phyloP scores from a whole-genome alignment of 2,888 invertebrate genomes.

The Orthosia gothica region DNA sequence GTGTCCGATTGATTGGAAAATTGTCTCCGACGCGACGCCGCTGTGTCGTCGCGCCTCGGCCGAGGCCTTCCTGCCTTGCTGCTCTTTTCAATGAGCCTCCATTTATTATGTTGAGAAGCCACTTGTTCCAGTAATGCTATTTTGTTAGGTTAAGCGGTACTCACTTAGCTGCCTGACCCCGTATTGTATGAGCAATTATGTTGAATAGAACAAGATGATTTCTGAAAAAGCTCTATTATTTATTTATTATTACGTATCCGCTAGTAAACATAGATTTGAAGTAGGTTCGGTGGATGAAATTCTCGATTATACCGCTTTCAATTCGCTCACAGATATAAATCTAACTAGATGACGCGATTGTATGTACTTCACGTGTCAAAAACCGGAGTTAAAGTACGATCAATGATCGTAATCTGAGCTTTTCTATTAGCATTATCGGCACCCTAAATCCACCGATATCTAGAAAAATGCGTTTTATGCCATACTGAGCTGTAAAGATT shows the following conservation, averaged over 20 bases:
- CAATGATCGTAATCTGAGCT: too few species aligned
- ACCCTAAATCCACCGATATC: too few species aligned
- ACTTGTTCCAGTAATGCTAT: constrained; percentile 48
- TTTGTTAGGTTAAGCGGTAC: constrained; percentile 23
- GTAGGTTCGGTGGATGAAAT: not conserved
- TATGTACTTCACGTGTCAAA: too few species aligned
- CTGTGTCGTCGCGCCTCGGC: constrained; percentile 72
- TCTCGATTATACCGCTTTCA: not conserved
- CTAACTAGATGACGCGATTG: too few species aligned
- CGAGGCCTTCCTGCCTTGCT: constrained; percentile 76
- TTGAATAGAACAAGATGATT: not conserved
- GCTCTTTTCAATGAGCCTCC: constrained; percentile 75
- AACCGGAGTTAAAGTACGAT: too few species aligned
- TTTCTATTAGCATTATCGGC: too few species aligned
- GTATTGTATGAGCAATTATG: not conserved
- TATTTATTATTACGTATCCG: too few species aligned
- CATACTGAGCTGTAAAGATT: too few species aligned
- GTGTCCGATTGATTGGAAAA: constrained; percentile 86
- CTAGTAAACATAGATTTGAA: not conserved
- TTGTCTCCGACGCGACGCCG: constrained; percentile 80
- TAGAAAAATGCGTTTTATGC: too few species aligned
- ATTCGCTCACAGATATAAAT: not conserved
- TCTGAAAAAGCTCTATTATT: not conserved
- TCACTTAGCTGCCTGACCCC: constrained; percentile 14
- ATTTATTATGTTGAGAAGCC: constrained; percentile 54